Percentiles rank a stretch among this genome's conserved stretches.
These are phyloP conservation scores for Dryadula phaetusa DNA, from an alignment of 2,888 invertebrate species.

Conservation along the genomic window DNA sequence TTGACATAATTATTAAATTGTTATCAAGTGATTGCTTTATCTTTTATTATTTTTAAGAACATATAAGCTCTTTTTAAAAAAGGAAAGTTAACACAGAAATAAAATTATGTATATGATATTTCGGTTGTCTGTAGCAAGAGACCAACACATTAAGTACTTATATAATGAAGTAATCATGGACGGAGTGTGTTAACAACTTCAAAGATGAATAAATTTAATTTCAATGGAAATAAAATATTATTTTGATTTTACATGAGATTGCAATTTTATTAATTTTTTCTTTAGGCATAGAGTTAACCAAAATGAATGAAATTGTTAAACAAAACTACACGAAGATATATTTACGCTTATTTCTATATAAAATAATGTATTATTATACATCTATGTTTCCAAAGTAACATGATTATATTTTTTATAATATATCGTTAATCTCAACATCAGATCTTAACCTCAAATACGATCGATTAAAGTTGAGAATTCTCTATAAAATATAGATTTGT, in stretches of 20 bases:
- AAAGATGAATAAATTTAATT: slow-evolving; percentile 29
- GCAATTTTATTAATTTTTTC: background rate
- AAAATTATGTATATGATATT: slow-evolving; percentile 38
- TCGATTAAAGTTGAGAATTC: slow-evolving; percentile 56
- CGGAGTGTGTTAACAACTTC: slow-evolving; percentile 69
- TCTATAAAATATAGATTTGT: slow-evolving; percentile 72
- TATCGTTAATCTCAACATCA: slow-evolving; percentile 80
- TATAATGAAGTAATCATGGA: slow-evolving; percentile 73
- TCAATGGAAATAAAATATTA: slow-evolving; percentile 30
- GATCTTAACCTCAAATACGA: slow-evolving; percentile 65
- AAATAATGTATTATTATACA: slow-evolving; percentile 32
- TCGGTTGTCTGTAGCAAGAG: slow-evolving; percentile 50
- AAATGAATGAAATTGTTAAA: slow-evolving; percentile 26
- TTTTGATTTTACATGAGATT: background rate
- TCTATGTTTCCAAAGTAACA: slow-evolving; percentile 32
- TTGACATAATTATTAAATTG: background rate
- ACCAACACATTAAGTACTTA: slow-evolving; percentile 80
- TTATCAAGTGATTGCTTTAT: background rate
- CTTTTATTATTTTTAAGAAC: background rate
- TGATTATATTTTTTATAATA: slow-evolving; percentile 57
- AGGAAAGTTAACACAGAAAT: slow-evolving; percentile 38
- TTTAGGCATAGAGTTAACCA: slow-evolving; percentile 13
- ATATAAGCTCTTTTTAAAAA: slow-evolving; percentile 15
- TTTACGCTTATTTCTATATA: slow-evolving; percentile 40
- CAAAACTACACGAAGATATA: slow-evolving; percentile 25